Base-by-base conservation (phyloP, 2,888 invertebrate species). In the Desoria tigrina region DNA sequence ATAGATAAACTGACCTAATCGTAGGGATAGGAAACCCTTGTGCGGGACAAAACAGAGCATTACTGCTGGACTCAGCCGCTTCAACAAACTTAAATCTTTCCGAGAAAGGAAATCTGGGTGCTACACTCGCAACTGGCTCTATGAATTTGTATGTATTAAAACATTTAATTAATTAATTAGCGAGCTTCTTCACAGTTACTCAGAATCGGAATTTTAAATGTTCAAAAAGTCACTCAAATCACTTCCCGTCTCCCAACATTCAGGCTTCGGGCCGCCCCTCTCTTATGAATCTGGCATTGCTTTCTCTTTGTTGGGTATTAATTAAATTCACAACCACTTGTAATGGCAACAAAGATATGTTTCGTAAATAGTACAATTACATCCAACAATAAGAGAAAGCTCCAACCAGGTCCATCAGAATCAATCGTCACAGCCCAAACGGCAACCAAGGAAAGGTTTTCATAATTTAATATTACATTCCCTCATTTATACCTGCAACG, bases 11-110 rank as follows among this genome's bases (percentile, higher is more conserved):
- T 55, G 11, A 55, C 55, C 37, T 28, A 55, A 55, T 32, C 7
- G 80, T 76, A 68, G 85, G 85, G 62, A 83, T 80, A 39, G 85
- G 85, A 74, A 81, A 85, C 71, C 84, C 84, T 80, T 85, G 84
- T 45, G 84, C 84, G 74, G 83, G 83, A 76, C 85, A 85, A 55
- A 83, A 77, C 49, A 85, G 65, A 37, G 77, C 73, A 64, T 78
- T 75, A 26, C 72, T 65, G 24, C 65, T 61, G 26, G 27, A 27
- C 53, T 27, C 16, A 39, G 21, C 42, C 28, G 66, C 66, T 61
- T 74, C 73, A 23, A 71, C 72, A 64, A 74, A 73, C 63, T 74
- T 74, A 59, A 71, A 76, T 57, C 67, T 64, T 64, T 76, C 76
- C 72, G 76, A 73, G 62, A 74, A 73, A 18, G 76, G 71, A 61